Base-by-base conservation (phyloP, 2,888 invertebrate species). In the Stegophylla sp. region DNA sequence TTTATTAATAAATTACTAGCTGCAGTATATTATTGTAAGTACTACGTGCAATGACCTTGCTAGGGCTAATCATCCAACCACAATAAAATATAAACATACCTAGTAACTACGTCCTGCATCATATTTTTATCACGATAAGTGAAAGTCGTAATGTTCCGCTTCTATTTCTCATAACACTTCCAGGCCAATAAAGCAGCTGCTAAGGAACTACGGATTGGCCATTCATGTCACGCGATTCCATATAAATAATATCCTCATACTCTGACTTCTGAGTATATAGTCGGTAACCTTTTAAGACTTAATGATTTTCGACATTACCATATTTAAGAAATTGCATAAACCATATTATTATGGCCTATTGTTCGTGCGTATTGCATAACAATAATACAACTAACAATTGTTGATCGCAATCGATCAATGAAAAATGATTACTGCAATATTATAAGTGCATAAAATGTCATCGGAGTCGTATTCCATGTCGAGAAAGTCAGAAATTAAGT, bases 251-350 rank as follows among this genome's bases (percentile, higher is more conserved):
- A 56, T 56, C 23, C 20, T 23, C 23, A 43, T 45, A 4, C 48
- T 20, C 61, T 45, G 17, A 74, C 61, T 61, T 20, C 34, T 9
- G 73, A 20, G 61, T 17, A n/a, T n/a, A n/a, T n/a, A 34, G 4
- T 34, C n/a, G 10, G n/a, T 66, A 66, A 76, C 75, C 53, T 76
- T 76, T 76, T 53, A 66, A 64, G 64, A 56, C 56, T 76, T 76
- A 53, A 66, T 67, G 74, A 63, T 67, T 67, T 26, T 76, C 28
- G 56, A 76, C 56, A 56, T 76, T 28, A 28, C 43, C 59, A 2
- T 59, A 17, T 59, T 17, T 20, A 51, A 56, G 9, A 15, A 28
- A 69, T 28, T 28, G 10, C 51, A 34, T 26, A 41, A n/a, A 15
- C 56, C 43, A 17, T 23, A 28, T n/a, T n/a, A n/a, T n/a, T n/a